phyloP scores from a whole-genome alignment of 2,113 vertebrate species.

The Herpailurus yagouaroundi region DNA sequence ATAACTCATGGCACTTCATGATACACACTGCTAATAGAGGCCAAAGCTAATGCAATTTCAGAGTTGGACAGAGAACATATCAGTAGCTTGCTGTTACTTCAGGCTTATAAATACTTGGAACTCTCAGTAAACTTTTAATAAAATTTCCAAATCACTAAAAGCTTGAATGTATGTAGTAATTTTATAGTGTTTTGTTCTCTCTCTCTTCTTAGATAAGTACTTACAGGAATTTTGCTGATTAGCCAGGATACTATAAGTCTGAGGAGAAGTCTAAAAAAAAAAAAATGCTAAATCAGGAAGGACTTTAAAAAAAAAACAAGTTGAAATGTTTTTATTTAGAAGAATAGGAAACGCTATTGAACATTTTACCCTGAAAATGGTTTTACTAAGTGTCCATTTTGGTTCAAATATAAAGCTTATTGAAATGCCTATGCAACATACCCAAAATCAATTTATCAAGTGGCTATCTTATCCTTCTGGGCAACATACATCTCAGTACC shows the following conservation, averaged over 20 bases:
- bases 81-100: not conserved
- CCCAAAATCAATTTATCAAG: not conserved
- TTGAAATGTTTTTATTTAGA: constrained; percentile 18
- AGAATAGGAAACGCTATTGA: not conserved
- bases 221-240: constrained; percentile 44
- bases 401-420: not conserved
- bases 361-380: not conserved
- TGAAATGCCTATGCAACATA: not conserved
- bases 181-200: not conserved
- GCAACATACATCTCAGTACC: not conserved
- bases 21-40: not conserved
- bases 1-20: not conserved
- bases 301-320: not conserved
- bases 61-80: not conserved
- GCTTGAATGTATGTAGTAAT: not conserved
- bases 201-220: not conserved
- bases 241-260: not conserved
- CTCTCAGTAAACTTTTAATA: constrained; percentile 41
- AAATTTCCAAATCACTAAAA: not conserved
- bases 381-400: constrained; percentile 33
- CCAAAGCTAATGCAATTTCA: not conserved
- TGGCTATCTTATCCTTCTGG: not conserved
- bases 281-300: constrained; percentile 27
- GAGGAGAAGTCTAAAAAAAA: not conserved
- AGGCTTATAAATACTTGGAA: not conserved